These are phyloP conservation scores for Melanotaenia boesemani DNA, from an alignment of 2,797 vertebrate species.

Conservation along the genomic window DNA sequence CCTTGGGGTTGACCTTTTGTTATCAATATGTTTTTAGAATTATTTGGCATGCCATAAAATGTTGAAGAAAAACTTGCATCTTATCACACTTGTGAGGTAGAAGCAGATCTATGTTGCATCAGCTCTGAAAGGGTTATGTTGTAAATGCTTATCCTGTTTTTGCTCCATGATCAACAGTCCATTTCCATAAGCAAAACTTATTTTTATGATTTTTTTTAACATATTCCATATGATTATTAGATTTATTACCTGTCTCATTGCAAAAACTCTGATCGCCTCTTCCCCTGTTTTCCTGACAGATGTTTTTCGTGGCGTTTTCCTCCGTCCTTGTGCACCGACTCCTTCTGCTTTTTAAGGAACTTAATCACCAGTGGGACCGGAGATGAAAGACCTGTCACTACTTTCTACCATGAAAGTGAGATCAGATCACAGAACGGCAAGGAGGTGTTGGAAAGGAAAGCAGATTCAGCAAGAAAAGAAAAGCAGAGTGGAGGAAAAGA, in stretches of 20 bases:
- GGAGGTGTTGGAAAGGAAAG: slow-evolving; percentile 1
- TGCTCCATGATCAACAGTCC: neutral
- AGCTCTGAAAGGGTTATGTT: neutral
- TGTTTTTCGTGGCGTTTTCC: slow-evolving; percentile 94
- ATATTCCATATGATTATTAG: neutral
- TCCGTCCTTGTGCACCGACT: slow-evolving; percentile 85
- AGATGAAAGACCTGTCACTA: slow-evolving; percentile 70
- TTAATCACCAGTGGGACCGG: slow-evolving; percentile 69
- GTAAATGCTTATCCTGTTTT: neutral
- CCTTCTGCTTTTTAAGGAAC: slow-evolving; percentile 85
- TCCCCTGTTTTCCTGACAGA: slow-evolving; percentile 68
- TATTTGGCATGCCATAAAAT: too few relatives aligned
- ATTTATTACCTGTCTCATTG: neutral
- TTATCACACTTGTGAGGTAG: too few relatives aligned
- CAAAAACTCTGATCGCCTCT: neutral
- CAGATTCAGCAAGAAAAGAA: neutral
- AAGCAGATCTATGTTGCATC: too few relatives aligned
- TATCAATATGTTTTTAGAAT: too few relatives aligned
- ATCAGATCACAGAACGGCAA: slow-evolving; percentile 66
- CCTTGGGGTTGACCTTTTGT: too few relatives aligned
- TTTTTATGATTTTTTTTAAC: neutral
- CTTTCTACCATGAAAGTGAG: slow-evolving; percentile 82
- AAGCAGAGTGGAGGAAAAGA: neutral
- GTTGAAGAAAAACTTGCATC: too few relatives aligned
- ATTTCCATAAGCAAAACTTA: neutral